phyloP scores from a whole-genome alignment of 2,797 vertebrate species.

The Sebastes diaconus region DNA sequence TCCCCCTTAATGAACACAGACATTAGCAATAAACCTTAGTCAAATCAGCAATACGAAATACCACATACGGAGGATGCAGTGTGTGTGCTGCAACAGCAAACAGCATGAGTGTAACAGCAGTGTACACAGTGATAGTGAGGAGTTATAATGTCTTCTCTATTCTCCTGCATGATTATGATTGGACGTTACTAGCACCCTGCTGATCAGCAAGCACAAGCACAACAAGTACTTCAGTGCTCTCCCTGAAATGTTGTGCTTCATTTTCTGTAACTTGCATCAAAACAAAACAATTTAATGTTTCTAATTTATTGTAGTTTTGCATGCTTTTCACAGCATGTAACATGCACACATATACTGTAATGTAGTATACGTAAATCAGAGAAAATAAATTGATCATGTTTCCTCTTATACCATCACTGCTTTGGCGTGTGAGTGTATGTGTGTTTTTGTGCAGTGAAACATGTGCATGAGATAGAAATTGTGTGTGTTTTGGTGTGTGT shows the following conservation, averaged over 20 bases:
- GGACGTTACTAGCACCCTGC: neutral
- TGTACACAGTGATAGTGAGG: neutral
- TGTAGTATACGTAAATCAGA: neutral
- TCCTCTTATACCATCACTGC: neutral
- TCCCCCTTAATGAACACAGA: neutral
- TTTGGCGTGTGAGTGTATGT: neutral
- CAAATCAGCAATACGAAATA: neutral
- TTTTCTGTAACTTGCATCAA: neutral
- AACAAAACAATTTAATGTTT: neutral
- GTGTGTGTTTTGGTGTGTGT: neutral
- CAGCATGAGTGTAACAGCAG: neutral
- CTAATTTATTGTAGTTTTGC: neutral
- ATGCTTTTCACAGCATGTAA: neutral
- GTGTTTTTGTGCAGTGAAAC: neutral
- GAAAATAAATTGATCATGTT: neutral
- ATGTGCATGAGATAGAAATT: neutral
- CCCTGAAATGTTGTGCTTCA: neutral
- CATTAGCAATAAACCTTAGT: neutral
- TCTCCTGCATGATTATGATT: neutral
- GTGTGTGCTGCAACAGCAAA: neutral
- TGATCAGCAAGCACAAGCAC: neutral
- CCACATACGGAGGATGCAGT: neutral
- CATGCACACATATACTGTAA: neutral
- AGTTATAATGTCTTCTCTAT: neutral
- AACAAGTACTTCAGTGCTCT: neutral